Evolutionary conservation across 1,140 invertebrate species (phyloP), one percentile per base, ranked within the genome.

Genomic region (Delia radicum): DNA sequence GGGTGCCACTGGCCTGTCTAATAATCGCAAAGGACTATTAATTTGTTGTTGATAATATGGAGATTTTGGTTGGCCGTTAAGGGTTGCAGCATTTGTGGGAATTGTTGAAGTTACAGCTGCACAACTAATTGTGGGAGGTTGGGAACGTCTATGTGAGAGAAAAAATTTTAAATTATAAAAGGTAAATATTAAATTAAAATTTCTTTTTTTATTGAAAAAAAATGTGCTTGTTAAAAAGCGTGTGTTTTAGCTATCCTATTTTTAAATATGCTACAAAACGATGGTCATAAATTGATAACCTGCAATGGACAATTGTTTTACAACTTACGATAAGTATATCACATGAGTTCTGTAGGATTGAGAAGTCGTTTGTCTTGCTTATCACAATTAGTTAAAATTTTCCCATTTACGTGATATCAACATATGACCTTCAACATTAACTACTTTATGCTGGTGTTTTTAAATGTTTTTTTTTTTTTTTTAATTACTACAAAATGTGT

Each of bases 51-150:
- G 46, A 3, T 55, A 18, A 18, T 55, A 21, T 24, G 48, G 3
- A 8, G 48, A 18, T 69, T n/a, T 24, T 69, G 24, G 1, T 69
- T 13, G 10, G 63, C 28, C 31, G 63, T 67, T 67, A n/a, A n/a
- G 63, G n/a, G 13, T n/a, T 26, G 29, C 24, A 24, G 33, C 15
- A 26, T 18, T 18, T 15, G 27, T 28, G 15, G 63, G 63, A n/a
- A 42, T 48, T 37, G 72, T 46, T 24, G 72, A 61, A 21, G 72
- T 73, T 55, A 61, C 55, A n/a, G 42, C 42, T 18, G 37, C 21
- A 55, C 72, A 46, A 37, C 65, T 69, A 33, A 73, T 73, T 6
- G 72, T 73, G 21, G 72, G 72, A 24, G 72, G 33, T 73, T 73
- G 72, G 26, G 24, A 27, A 73, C 72, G 72, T 73, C 72, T 73